Percentiles rank a stretch among this genome's conserved stretches.
phyloP scores from a whole-genome alignment of 2,113 vertebrate genomes.

The Uropsilus gracilis region DNA sequence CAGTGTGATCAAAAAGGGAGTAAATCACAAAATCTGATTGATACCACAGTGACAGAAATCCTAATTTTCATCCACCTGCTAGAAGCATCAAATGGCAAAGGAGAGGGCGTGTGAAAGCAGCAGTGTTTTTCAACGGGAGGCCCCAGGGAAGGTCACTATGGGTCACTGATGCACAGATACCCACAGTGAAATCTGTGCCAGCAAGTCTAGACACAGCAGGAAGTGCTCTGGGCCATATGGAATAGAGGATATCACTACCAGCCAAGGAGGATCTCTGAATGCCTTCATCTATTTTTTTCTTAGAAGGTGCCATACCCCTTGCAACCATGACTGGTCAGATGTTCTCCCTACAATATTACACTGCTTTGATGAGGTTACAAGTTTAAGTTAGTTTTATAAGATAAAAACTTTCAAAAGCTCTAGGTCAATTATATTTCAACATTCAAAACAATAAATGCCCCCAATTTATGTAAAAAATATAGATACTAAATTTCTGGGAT shows the following conservation, averaged over 20 bases:
- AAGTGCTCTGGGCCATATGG: neutral
- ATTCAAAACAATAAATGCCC: slow-evolving; percentile 17
- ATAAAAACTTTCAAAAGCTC: neutral
- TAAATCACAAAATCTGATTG: neutral
- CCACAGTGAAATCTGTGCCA: slow-evolving; percentile 57
- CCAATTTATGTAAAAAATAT: neutral
- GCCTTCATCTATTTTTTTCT: slow-evolving; percentile 40
- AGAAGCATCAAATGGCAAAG: neutral
- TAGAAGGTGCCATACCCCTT: neutral
- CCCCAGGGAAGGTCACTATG: neutral
- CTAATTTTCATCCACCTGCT: slow-evolving; percentile 24
- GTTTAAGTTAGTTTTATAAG: neutral
- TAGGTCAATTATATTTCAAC: neutral
- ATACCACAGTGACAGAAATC: slow-evolving; percentile 13
- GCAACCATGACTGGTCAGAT: neutral
- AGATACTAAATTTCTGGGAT: slow-evolving; percentile 15
- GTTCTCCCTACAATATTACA: neutral
- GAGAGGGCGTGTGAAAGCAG: neutral
- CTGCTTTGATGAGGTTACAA: neutral
- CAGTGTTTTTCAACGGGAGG: neutral
- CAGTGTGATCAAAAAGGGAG: neutral
- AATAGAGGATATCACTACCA: neutral
- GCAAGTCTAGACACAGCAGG: slow-evolving; percentile 70
- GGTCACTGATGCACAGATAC: slow-evolving; percentile 44
- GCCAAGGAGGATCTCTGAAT: neutral